phyloP scores from a whole-genome alignment of 92 coral and sea anemone genomes.

The Hydrozoanthus gracilis region DNA sequence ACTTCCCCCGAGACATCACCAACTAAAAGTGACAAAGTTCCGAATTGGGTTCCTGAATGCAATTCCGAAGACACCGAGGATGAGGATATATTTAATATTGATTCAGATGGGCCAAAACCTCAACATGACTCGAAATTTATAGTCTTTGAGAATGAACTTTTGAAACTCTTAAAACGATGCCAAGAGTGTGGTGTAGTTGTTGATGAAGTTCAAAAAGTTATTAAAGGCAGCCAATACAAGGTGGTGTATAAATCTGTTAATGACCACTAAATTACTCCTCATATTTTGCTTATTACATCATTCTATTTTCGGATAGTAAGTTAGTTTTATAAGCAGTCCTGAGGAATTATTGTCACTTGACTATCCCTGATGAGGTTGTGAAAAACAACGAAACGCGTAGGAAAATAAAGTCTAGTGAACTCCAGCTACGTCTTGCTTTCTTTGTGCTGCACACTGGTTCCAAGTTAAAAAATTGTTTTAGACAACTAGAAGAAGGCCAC shows the following conservation, averaged over 20 bases:
- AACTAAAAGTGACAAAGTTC: background rate
- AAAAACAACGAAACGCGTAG: too few species aligned
- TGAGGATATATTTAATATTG: background rate
- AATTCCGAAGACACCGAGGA: background rate
- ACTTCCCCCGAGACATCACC: conserved; percentile 1
- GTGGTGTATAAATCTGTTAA: conserved; percentile 50
- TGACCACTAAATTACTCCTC: conserved; percentile 37
- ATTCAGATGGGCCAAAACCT: background rate
- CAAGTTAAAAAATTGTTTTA: too few species aligned
- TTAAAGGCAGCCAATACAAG: conserved; percentile 53
- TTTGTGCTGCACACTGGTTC: too few species aligned
- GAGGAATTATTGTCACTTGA: too few species aligned
- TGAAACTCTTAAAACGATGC: background rate
- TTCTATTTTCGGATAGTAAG: too few species aligned
- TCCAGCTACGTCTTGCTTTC: too few species aligned
- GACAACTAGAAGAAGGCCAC: too few species aligned
- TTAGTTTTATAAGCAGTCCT: too few species aligned
- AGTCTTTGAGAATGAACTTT: conserved; percentile 9
- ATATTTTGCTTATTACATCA: too few species aligned
- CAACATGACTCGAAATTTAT: conserved; percentile 1
- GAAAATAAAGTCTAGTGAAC: too few species aligned
- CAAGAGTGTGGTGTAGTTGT: conserved; percentile 47
- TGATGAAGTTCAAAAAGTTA: background rate
- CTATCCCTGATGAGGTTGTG: too few species aligned
- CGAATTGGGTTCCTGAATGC: background rate